Conservation (phyloP, 2,797 vertebrate genomes). For the Paedocypris micromegethes region DNA sequence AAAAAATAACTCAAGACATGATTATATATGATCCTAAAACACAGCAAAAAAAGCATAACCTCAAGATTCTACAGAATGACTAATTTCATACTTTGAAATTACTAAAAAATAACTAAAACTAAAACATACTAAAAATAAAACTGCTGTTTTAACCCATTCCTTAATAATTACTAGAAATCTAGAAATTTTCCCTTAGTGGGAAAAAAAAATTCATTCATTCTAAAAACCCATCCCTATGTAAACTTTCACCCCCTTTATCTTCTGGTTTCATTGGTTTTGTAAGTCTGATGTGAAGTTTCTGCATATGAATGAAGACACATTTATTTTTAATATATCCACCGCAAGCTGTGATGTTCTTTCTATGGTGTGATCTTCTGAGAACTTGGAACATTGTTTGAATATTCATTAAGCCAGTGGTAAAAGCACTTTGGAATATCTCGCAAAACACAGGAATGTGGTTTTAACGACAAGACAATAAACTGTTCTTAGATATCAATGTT, state of each 20-base stretch:
- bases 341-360: conserved; percentile 39
- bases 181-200: too few relatives aligned
- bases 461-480: conserved; percentile 29
- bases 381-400: conserved; percentile 31
- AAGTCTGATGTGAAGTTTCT: conserved; percentile 22
- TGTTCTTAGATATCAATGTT: conserved; percentile 31
- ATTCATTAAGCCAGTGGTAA: conserved; percentile 36
- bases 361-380: conserved; percentile 23
- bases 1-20: too few relatives aligned
- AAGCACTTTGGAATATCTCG: conserved; percentile 14
- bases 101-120: too few relatives aligned
- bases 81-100: too few relatives aligned
- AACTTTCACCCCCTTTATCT: background rate
- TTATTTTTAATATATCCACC: conserved; percentile 34
- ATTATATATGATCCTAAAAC: too few relatives aligned
- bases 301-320: conserved; percentile 31
- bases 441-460: conserved; percentile 21
- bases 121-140: too few relatives aligned
- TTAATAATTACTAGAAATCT: too few relatives aligned
- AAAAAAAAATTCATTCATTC: background rate
- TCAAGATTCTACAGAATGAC: too few relatives aligned
- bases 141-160: too few relatives aligned
- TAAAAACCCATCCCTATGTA: background rate
- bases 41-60: too few relatives aligned
- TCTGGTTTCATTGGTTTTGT: conserved; percentile 10